Conservation (phyloP, 2,113 vertebrate species). For the Anoplopoma fimbria region DNA sequence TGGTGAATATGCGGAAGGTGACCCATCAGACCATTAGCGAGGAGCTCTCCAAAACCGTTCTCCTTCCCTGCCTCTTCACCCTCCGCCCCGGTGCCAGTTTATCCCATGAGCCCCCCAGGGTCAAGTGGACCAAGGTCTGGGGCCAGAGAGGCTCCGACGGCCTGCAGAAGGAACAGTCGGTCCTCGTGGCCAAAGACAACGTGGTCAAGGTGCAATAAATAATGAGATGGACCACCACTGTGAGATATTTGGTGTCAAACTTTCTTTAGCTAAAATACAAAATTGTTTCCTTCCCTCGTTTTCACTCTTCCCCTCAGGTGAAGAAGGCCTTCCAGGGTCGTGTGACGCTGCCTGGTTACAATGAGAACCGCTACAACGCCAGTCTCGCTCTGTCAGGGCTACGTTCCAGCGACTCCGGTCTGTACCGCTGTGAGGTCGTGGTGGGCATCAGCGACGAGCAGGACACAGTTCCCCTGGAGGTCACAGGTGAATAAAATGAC, state of each 20-base stretch:
- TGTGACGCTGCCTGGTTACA: slow-evolving; percentile 88
- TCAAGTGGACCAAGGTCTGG: slow-evolving; percentile 97
- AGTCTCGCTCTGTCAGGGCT: slow-evolving; percentile 87
- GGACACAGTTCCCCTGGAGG: slow-evolving; percentile 93
- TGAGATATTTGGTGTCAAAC: not conserved
- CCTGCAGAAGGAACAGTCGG: slow-evolving; percentile 87
- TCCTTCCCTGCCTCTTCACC: slow-evolving; percentile 92
- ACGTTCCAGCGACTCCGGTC: slow-evolving; percentile 91
- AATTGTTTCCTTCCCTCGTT: not conserved
- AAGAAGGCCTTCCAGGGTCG: slow-evolving; percentile 93
- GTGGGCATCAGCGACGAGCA: slow-evolving; percentile 94
- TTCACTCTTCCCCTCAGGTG: slow-evolving; percentile 68
- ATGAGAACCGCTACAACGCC: slow-evolving; percentile 88
- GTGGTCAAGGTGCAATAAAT: slow-evolving; percentile 85
- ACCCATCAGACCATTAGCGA: slow-evolving; percentile 84
- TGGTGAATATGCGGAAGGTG: slow-evolving; percentile 90
- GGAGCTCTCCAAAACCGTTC: slow-evolving; percentile 88
- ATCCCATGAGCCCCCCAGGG: slow-evolving; percentile 86
- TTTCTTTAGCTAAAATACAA: not conserved
- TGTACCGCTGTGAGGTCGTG: slow-evolving; percentile 96
- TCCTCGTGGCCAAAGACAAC: slow-evolving; percentile 95
- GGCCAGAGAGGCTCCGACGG: slow-evolving; percentile 85
- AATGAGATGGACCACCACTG: not conserved
- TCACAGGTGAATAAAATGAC: slow-evolving; percentile 86
- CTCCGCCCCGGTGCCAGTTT: slow-evolving; percentile 76